A percentile compares a stretch with the other conserved stretches of the same genome.
These are phyloP conservation scores for Ormyrus nitidulus DNA, from an alignment of 2,888 invertebrate species.

Conservation along the genomic window DNA sequence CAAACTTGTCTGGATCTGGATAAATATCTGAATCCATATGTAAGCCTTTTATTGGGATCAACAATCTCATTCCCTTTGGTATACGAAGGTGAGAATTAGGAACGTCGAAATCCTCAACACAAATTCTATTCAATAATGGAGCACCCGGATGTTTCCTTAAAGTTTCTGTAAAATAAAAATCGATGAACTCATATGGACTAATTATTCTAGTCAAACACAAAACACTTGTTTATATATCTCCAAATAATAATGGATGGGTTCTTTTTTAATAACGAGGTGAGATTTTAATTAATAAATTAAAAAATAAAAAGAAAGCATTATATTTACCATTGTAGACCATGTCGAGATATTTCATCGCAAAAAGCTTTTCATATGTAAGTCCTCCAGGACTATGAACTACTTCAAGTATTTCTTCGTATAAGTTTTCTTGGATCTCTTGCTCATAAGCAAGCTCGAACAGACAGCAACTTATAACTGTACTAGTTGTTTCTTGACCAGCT, in stretches of 20 bases:
- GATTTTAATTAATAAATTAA: too few relatives aligned
- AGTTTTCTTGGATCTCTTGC: conserved; percentile 71
- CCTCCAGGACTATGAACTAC: conserved; percentile 67
- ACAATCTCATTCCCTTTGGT: conserved; percentile 52
- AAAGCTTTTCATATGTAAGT: conserved; percentile 72
- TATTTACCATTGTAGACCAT: too few relatives aligned
- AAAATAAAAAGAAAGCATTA: too few relatives aligned
- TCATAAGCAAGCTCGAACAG: conserved; percentile 74
- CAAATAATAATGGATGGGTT: too few relatives aligned
- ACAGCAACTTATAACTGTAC: conserved; percentile 74
- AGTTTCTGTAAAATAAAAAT: conserved; percentile 62
- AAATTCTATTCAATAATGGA: conserved; percentile 65
- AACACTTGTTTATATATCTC: too few relatives aligned
- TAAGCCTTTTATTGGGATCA: conserved; percentile 70
- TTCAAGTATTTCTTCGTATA: conserved; percentile 70
- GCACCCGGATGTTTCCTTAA: conserved; percentile 69
- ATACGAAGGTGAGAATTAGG: conserved; percentile 57
- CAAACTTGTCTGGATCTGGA: conserved; percentile 72
- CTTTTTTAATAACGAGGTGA: too few relatives aligned
- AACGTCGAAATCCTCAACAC: conserved; percentile 62
- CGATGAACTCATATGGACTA: conserved; percentile 49
- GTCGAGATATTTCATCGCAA: conserved; percentile 45
- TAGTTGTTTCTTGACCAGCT: conserved; percentile 77
- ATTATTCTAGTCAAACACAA: too few relatives aligned
- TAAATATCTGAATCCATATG: conserved; percentile 75